Evolutionary conservation across 2,113 vertebrate genomes (phyloP).

Genomic region (Accipiter virgatus): DNA sequence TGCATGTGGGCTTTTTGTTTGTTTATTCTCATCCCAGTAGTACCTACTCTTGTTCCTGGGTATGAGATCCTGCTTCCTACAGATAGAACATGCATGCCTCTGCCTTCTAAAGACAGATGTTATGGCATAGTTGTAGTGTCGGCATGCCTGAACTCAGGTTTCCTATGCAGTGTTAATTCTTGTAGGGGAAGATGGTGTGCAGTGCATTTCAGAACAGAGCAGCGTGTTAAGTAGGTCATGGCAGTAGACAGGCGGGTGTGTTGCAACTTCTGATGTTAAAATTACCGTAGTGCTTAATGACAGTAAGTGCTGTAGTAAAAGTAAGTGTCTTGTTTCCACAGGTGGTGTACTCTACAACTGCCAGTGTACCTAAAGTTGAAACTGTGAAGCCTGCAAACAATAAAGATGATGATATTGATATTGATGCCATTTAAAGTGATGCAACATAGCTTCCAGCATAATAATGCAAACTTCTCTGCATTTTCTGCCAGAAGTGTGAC

Average conservation of each 20-base stretch:
- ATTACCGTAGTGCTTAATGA: rapidly evolving
- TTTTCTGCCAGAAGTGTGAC: constrained; percentile 78
- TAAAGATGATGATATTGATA: constrained; percentile 97
- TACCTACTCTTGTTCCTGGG: rapidly evolving
- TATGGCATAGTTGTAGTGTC: no score
- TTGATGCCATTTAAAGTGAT: constrained; percentile 91
- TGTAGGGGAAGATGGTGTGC: background rate
- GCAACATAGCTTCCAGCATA: constrained; percentile 68
- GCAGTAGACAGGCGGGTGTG: rapidly evolving
- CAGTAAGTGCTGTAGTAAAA: background rate
- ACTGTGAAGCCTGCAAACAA: constrained; percentile 86
- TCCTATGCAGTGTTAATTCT: rapidly evolving
- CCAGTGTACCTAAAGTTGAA: constrained; percentile 93
- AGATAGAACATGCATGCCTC: rapidly evolving
- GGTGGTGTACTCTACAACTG: constrained; percentile 95
- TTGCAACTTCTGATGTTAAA: background rate
- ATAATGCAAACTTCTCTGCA: constrained; percentile 63
- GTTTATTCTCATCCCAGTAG: background rate
- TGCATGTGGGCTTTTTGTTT: no score
- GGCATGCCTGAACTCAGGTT: rapidly evolving
- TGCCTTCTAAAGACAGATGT: background rate
- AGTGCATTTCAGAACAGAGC: rapidly evolving
- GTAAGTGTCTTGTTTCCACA: constrained; percentile 41
- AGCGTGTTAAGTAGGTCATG: rapidly evolving
- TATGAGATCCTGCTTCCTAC: background rate